Evolutionary conservation across 2,888 invertebrate genomes (phyloP).

Genomic region (Unio pictorum): DNA sequence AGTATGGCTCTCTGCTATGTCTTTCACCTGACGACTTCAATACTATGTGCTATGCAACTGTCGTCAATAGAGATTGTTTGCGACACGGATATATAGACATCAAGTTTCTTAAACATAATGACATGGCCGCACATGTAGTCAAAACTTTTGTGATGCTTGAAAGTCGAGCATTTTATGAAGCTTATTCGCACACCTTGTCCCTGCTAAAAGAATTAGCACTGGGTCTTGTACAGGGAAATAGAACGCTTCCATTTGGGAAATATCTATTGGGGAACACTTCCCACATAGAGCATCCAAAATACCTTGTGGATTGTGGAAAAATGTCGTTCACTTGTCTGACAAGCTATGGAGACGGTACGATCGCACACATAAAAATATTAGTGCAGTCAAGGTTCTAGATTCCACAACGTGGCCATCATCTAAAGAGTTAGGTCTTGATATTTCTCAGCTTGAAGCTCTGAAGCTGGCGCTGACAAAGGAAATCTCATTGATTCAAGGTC

Average conservation of each 20-base stretch:
- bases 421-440: constrained; percentile 37
- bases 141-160: constrained; percentile 78
- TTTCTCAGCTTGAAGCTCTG: constrained; percentile 50
- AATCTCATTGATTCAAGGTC: constrained; percentile 52
- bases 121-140: background rate
- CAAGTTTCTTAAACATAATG: constrained; percentile 1
- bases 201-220: constrained; percentile 77
- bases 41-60: constrained; percentile 80
- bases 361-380: too few relatives aligned
- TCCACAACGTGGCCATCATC: constrained; percentile 39
- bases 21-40: constrained; percentile 81
- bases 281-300: background rate
- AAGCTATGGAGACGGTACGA: too few relatives aligned
- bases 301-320: background rate
- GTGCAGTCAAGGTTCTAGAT: background rate
- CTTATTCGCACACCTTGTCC: constrained; percentile 81
- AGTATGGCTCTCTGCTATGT: constrained; percentile 81
- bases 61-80: constrained; percentile 74
- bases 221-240: background rate
- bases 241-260: constrained; percentile 78
- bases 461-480: constrained; percentile 43
- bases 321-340: too few relatives aligned
- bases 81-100: constrained; percentile 15
- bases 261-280: background rate
- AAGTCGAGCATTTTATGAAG: constrained; percentile 84